A percentile compares a stretch with the other conserved stretches of the same genome.
These are phyloP conservation scores for Pammene aurita DNA, from an alignment of 2,888 invertebrate species.

Conservation along the genomic window DNA sequence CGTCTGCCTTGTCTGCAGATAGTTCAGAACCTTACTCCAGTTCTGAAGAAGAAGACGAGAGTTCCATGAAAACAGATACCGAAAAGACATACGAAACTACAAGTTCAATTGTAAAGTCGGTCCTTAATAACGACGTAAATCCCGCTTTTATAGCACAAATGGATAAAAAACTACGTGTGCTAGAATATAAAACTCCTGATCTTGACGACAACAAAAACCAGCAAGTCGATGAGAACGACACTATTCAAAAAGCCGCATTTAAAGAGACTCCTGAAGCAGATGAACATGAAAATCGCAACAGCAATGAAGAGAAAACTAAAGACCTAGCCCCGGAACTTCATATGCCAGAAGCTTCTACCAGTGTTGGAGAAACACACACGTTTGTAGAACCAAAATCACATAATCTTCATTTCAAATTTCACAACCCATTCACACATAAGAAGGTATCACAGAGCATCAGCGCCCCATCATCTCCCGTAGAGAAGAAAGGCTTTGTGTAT, in stretches of 20 bases:
- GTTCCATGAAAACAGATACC: constrained; percentile 76
- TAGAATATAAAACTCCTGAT: constrained; percentile 52
- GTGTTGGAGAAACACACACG: constrained; percentile 50
- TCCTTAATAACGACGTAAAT: constrained; percentile 68
- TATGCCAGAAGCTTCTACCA: constrained; percentile 15
- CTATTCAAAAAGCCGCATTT: background rate
- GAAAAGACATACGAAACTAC: constrained; percentile 79
- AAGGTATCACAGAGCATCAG: constrained; percentile 72
- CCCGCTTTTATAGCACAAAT: constrained; percentile 63
- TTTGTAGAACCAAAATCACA: constrained; percentile 61
- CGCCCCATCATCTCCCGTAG: constrained; percentile 75
- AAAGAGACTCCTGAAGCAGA: constrained; percentile 39
- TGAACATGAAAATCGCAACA: constrained; percentile 24
- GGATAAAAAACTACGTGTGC: constrained; percentile 64
- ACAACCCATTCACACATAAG: constrained; percentile 73
- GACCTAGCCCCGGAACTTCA: constrained; percentile 25
- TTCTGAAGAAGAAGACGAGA: constrained; percentile 77
- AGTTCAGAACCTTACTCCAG: constrained; percentile 75
- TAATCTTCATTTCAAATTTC: constrained; percentile 67
- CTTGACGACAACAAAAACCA: constrained; percentile 27
- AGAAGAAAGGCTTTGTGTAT: constrained; percentile 72
- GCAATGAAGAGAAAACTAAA: constrained; percentile 28
- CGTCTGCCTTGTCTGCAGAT: constrained; percentile 73
- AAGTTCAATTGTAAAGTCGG: constrained; percentile 82
- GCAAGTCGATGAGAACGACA: constrained; percentile 4